Conservation (phyloP, 2,888 invertebrate genomes). For the Charanyca ferruginea region DNA sequence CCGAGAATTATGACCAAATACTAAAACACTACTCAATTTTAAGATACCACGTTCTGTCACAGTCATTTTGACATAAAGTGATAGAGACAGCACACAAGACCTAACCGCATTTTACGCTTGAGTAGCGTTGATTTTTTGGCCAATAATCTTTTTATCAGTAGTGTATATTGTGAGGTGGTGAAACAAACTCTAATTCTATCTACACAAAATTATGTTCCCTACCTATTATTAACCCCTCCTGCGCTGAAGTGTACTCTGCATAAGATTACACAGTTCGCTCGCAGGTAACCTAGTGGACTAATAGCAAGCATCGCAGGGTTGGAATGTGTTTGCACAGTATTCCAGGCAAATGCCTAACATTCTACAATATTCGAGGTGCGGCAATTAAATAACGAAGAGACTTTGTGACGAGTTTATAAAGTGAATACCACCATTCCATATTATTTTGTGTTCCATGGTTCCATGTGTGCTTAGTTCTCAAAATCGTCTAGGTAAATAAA, state of each 20-base stretch:
- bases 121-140: too few relatives aligned
- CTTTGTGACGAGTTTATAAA: constrained; percentile 14
- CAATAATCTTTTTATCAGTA: too few relatives aligned
- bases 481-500: neutral
- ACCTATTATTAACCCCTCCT: constrained; percentile 6
- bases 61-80: too few relatives aligned
- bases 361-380: constrained; percentile 13
- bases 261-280: constrained; percentile 41
- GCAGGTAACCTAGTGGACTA: constrained; percentile 41
- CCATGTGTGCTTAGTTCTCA: neutral
- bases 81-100: too few relatives aligned
- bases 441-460: neutral
- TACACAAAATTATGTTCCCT: constrained; percentile 1
- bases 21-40: too few relatives aligned
- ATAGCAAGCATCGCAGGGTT: constrained; percentile 31
- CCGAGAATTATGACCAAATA: too few relatives aligned
- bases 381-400: constrained; percentile 39
- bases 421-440: too few relatives aligned
- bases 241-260: constrained; percentile 14
- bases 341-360: constrained; percentile 24
- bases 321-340: constrained; percentile 52
- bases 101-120: too few relatives aligned
- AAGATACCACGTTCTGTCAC: too few relatives aligned
- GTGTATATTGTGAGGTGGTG: too few relatives aligned
- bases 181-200: neutral